Base-by-base conservation (phyloP, 2,797 vertebrate species). In the Lepus oiostolus region DNA sequence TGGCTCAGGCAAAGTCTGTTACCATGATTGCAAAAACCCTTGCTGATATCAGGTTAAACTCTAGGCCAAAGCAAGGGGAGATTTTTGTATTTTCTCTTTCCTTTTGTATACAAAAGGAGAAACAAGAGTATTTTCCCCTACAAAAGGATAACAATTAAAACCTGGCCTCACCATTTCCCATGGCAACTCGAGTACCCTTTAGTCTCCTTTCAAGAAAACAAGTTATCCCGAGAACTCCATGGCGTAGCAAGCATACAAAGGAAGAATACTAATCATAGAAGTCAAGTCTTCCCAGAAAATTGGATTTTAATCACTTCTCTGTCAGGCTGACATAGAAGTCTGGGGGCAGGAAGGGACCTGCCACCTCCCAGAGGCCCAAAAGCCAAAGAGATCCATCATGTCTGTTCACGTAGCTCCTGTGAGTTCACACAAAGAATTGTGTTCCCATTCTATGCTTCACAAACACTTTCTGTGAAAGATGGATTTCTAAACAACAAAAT, bases 391-490 rank as follows among this genome's bases (percentile, higher is more conserved):
- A 94, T 38, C 95, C 96, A 92, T 92, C 26, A 38, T 91, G 72
- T 96, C 95, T 93, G 76, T 76, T 95, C 80, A 65, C 62, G 71
- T 90, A 89, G 62, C 71, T 87, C 96, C 95, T 91, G 54, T 93
- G 88, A 96, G 87, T n/a, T 85, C n/a, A 38, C 86, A 84, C 65
- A 50, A 94, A 71, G 81, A 96, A 87, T 50, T 52, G 70, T 88
- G 88, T 96, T 97, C 97, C 88, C 83, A 87, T 97, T 97, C 96
- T 90, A 93, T 95, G 96, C 88, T 95, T 90, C 72, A 82, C 67
- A 95, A 96, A 93, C 88, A 86, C 4, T 70, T 75, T 85, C 32
- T 28, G 76, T 47, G 52, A 96, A 91, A 94, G 75, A 94, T 0
- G 95, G 62, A 94, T 93, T 97, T 96, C 87, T 91, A 70, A 86